Base-by-base conservation (phyloP, 2,888 invertebrate species). In the Mellilla xanthometata region DNA sequence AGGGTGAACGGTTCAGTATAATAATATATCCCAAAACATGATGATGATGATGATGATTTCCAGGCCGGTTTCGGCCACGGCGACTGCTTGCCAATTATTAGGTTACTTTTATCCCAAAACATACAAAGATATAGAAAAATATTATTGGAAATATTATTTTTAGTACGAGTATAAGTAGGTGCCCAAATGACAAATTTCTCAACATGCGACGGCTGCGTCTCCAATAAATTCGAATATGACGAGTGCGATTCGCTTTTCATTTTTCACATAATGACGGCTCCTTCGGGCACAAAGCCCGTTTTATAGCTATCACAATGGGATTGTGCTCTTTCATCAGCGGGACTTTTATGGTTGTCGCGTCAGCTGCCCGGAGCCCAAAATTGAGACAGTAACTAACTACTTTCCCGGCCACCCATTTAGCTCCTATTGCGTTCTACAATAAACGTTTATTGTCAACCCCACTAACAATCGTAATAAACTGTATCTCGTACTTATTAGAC, bases 271-370 rank as follows among this genome's bases (percentile, higher is more conserved):
- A 85, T 77, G 81, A 78, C 78, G 66, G 72, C 71, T 75, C 65
- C 74, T 78, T 72, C 62, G 74, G 71, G 69, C 76, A 85, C 81
- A 88, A 87, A 85, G 83, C 72, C 74, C 75, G 72, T 82, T 87
- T 87, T 83, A 85, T 82, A 72, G 75, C 78, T 65, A 60, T 78
- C 75, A 86, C 86, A 88, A 86, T 85, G 80, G 76, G 72, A 86
- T 85, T 86, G 85, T 87, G 75, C 81, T 81, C 87, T 85, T 83
- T 87, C 82, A 87, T 85, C 83, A 75, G 72, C 62, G 72, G 63
- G 72, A 80, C 83, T 84, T 85, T 86, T 85, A 87, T 83, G 74
- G 76, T 59, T 70, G 67, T 58, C 72, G 79, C 77, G 82, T 80
- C 85, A 84, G 84, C 82, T 86, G 64, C 52, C 62, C 63, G 75